These are phyloP conservation scores for Enteromius anoplus DNA, from an alignment of 2,797 vertebrate species.

Conservation along the genomic window DNA sequence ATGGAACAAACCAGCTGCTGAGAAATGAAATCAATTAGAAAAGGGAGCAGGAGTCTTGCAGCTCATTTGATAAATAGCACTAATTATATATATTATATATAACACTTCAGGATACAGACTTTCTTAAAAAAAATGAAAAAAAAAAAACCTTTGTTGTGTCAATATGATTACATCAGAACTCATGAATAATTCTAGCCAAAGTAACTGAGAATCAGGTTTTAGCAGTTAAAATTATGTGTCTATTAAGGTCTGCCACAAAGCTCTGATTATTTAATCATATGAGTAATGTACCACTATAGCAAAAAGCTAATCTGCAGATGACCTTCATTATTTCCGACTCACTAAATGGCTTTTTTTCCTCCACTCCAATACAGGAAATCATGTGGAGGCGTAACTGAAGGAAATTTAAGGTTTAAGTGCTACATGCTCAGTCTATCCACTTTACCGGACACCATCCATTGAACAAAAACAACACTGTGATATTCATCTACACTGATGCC, in stretches of 20 bases:
- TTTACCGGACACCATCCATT: slow-evolving; percentile 24
- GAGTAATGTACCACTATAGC: slow-evolving; percentile 22
- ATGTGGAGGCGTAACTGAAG: slow-evolving; percentile 10
- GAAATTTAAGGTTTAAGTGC: slow-evolving; percentile 14
- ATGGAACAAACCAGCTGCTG: slow-evolving; percentile 38
- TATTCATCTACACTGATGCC: slow-evolving; percentile 48
- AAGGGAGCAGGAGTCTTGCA: slow-evolving; percentile 29
- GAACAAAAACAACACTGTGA: slow-evolving; percentile 42
- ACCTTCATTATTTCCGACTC: slow-evolving; percentile 29
- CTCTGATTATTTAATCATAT: slow-evolving; percentile 7
- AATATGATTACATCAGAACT: neutral
- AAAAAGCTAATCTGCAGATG: slow-evolving; percentile 22
- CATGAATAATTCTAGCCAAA: neutral
- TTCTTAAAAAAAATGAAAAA: slow-evolving; percentile 18
- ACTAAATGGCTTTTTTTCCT: neutral
- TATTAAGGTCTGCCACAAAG: neutral
- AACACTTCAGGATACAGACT: slow-evolving; percentile 34
- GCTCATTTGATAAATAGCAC: slow-evolving; percentile 35
- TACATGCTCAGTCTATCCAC: slow-evolving; percentile 7
- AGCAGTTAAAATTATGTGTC: neutral
- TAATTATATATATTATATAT: slow-evolving; percentile 47
- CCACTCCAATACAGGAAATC: slow-evolving; percentile 4
- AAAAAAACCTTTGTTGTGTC: neutral
- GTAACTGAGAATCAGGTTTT: neutral
- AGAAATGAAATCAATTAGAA: slow-evolving; percentile 58